Percentiles rank a stretch among this genome's conserved stretches.
Conservation (phyloP, 1,140 invertebrate genomes). For the Sitobion miscanthi region DNA sequence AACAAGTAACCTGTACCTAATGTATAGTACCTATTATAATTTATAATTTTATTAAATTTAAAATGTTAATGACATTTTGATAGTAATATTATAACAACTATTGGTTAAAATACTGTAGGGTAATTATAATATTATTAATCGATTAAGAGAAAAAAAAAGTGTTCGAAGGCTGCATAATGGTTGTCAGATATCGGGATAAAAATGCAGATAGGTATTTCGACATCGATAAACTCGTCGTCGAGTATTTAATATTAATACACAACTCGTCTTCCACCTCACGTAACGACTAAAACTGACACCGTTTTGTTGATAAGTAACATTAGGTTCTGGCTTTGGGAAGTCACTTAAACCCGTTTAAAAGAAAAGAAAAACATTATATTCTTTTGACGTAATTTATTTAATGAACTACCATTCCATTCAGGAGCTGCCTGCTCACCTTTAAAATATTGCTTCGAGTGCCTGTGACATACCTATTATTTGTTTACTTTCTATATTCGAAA, state of each 20-base stretch:
- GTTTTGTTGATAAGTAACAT: background rate
- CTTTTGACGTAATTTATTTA: background rate
- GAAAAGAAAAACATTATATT: slow-evolving; percentile 3
- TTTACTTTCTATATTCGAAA: background rate
- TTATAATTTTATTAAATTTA: background rate
- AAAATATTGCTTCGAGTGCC: background rate
- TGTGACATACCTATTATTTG: background rate
- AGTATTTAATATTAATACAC: background rate
- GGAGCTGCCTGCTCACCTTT: background rate
- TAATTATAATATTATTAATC: background rate
- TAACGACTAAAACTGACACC: background rate
- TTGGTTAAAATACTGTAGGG: background rate
- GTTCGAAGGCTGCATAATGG: background rate
- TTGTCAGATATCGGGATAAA: background rate
- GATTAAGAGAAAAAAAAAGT: background rate
- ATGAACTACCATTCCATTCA: background rate
- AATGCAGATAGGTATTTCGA: background rate
- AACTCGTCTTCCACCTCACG: background rate
- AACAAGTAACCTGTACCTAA: background rate
- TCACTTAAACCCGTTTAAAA: slow-evolving; percentile 1
- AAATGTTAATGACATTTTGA: background rate
- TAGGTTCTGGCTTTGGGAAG: background rate
- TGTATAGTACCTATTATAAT: background rate
- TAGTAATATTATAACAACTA: background rate
- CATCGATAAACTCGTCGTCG: background rate